A percentile compares a stretch with the other conserved stretches of the same genome.
Conservation (phyloP, 2,888 invertebrate species). For the Ferrisia virgata region DNA sequence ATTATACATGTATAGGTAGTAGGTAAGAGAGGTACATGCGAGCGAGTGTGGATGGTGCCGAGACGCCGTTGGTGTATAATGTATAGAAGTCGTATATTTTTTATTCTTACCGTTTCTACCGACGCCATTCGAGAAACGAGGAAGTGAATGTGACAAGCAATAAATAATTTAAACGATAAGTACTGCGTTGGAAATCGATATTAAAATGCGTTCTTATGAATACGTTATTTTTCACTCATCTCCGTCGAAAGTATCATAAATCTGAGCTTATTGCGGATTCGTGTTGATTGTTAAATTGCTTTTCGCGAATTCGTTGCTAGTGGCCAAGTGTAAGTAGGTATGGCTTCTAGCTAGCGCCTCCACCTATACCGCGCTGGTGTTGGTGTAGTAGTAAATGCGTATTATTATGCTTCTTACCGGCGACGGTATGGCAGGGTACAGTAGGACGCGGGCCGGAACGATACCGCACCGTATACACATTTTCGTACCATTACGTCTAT, state of each 20-base stretch:
- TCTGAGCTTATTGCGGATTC: conserved; percentile 17
- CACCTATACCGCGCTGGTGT: too few relatives aligned
- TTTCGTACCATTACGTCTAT: neutral
- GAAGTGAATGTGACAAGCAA: conserved; percentile 43
- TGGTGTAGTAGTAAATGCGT: too few relatives aligned
- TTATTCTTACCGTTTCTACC: conserved; percentile 15
- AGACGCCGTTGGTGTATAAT: too few relatives aligned
- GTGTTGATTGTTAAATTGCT: conserved; percentile 25
- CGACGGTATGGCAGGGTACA: too few relatives aligned
- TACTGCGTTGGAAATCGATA: conserved; percentile 42
- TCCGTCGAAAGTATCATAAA: conserved; percentile 7
- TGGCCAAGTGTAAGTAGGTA: neutral
- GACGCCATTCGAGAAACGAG: neutral
- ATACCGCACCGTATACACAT: too few relatives aligned
- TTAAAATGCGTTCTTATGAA: conserved; percentile 37
- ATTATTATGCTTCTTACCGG: too few relatives aligned
- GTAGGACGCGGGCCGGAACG: too few relatives aligned
- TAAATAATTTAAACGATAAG: conserved; percentile 46
- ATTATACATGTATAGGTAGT: neutral
- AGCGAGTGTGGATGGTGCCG: neutral
- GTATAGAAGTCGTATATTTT: neutral
- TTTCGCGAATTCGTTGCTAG: neutral
- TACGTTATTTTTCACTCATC: conserved; percentile 34
- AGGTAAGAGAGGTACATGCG: too few relatives aligned
- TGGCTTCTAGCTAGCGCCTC: too few relatives aligned